Percentiles rank a stretch among this genome's conserved stretches.
Conservation (phyloP, 2,797 vertebrate species). For the Crossoptilon crossoptilon region DNA sequence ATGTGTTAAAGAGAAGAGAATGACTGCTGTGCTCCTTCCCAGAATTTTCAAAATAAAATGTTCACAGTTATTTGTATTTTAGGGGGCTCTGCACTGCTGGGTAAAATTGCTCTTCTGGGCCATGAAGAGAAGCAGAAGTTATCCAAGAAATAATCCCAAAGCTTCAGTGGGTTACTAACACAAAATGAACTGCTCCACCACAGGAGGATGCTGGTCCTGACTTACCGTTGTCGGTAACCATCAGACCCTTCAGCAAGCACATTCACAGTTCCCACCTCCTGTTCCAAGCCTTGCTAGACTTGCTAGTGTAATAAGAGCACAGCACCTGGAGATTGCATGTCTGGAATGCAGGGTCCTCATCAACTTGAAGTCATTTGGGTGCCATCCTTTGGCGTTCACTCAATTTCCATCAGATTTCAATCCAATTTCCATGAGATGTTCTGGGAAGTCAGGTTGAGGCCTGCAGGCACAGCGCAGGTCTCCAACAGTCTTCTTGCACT, state of each 20-base stretch:
- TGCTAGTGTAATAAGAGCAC: not conserved
- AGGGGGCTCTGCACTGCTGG: not conserved
- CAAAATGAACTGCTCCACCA: not conserved
- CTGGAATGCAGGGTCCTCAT: not conserved
- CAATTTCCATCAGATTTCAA: not conserved
- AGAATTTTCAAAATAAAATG: not conserved
- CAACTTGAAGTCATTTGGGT: not conserved
- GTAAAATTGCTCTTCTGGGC: not conserved
- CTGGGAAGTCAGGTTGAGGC: not conserved
- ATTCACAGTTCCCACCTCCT: not conserved
- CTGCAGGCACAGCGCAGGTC: accelerated
- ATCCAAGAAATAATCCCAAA: not conserved
- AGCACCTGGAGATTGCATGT: not conserved
- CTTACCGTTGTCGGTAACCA: not conserved
- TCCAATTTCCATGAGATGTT: not conserved
- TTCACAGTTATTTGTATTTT: not conserved
- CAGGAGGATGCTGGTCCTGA: not conserved
- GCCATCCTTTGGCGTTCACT: not conserved
- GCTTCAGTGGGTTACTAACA: not conserved
- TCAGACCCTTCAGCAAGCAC: not conserved
- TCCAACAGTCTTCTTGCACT: not conserved
- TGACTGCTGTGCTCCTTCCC: not conserved
- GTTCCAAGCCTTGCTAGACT: not conserved
- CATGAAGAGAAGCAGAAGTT: not conserved
- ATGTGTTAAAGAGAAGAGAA: not conserved